These are phyloP conservation scores for Agrypnus murinus DNA, from an alignment of 2,888 invertebrate species.

Conservation along the genomic window DNA sequence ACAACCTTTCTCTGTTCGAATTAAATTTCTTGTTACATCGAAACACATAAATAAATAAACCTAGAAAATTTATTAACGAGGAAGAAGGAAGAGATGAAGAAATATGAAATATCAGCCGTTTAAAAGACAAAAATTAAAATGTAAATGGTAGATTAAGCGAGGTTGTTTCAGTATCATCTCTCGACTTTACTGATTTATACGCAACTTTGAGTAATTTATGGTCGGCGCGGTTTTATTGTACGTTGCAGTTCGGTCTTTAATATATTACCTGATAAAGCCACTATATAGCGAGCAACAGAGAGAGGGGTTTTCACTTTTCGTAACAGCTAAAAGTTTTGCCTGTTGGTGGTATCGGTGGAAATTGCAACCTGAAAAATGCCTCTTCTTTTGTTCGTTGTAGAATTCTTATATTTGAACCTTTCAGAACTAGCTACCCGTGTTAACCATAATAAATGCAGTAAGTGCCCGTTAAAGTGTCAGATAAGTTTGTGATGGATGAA, in stretches of 20 bases:
- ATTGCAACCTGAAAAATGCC: slow-evolving; percentile 49
- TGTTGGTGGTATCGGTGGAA: too few species aligned
- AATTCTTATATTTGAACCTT: slow-evolving; percentile 39
- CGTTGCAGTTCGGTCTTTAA: slow-evolving; percentile 57
- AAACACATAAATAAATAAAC: too few species aligned
- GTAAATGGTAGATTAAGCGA: slow-evolving; percentile 51
- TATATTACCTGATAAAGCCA: slow-evolving; percentile 61
- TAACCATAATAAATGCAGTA: slow-evolving; percentile 52
- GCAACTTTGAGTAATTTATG: slow-evolving; percentile 64
- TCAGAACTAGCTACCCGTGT: slow-evolving; percentile 45
- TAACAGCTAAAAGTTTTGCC: slow-evolving; percentile 43
- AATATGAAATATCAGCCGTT: background rate
- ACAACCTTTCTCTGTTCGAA: too few species aligned
- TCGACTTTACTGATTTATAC: slow-evolving; percentile 61
- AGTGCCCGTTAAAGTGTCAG: slow-evolving; percentile 50
- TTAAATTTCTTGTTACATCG: too few species aligned
- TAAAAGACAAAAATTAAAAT: slow-evolving; percentile 48
- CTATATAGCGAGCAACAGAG: slow-evolving; percentile 28
- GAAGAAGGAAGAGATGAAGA: background rate
- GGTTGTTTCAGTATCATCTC: slow-evolving; percentile 58
- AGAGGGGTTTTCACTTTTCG: slow-evolving; percentile 60
- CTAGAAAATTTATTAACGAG: slow-evolving; percentile 16
- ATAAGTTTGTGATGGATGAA: slow-evolving; percentile 51
- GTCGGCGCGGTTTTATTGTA: slow-evolving; percentile 62
- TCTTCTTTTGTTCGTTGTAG: slow-evolving; percentile 30